A percentile compares a stretch with the other conserved stretches of the same genome.
Evolutionary conservation across 2,113 vertebrate genomes (phyloP).

Genomic region (Monopterus albus): DNA sequence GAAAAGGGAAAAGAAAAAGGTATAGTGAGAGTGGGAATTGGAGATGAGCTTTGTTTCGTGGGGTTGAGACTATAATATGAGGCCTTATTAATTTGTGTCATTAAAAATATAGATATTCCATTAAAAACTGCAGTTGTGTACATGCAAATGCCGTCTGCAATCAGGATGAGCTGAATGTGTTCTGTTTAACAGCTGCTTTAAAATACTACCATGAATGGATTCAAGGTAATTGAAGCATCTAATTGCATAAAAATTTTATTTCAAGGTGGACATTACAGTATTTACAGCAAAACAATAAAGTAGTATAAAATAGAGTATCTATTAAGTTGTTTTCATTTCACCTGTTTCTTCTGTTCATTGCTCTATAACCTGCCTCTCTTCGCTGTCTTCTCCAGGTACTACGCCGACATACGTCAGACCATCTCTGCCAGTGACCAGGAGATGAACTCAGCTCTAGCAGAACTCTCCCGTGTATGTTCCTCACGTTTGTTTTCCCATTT

Average conservation of each 20-base stretch:
- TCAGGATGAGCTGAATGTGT: neutral
- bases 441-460: slow-evolving; percentile 96
- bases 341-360: too few relatives aligned
- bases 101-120: too few relatives aligned
- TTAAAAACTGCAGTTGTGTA: neutral
- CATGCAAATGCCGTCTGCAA: neutral
- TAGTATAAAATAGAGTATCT: too few relatives aligned
- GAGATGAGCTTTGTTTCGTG: neutral
- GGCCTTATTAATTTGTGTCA: too few relatives aligned
- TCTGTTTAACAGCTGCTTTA: neutral
- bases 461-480: slow-evolving; percentile 90
- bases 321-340: neutral
- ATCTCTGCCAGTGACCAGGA: slow-evolving; percentile 97
- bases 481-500: neutral
- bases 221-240: too few relatives aligned
- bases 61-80: neutral
- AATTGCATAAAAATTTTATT: too few relatives aligned
- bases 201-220: too few relatives aligned
- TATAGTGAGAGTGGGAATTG: too few relatives aligned
- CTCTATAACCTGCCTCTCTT: too few relatives aligned
- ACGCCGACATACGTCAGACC: slow-evolving; percentile 93
- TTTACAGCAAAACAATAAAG: too few relatives aligned
- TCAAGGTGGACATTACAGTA: too few relatives aligned
- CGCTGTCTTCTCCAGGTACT: slow-evolving; percentile 84
- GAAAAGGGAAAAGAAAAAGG: too few relatives aligned